Evolutionary conservation across 2,888 invertebrate genomes (phyloP).

Genomic region (Stegana nigrithorax): DNA sequence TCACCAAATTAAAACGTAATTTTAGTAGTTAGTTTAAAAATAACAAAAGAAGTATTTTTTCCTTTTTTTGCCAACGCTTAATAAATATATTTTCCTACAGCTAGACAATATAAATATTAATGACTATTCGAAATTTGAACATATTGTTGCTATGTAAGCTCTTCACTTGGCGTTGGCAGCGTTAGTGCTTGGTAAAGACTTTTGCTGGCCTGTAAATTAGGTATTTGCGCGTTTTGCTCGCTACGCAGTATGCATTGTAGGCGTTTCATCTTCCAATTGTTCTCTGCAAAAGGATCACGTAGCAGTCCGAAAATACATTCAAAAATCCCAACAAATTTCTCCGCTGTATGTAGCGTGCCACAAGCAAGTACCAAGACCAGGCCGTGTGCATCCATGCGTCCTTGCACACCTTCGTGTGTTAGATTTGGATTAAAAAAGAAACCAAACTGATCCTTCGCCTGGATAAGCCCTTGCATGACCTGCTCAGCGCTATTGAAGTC

Average conservation of each 20-base stretch:
- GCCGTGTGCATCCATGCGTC: slow-evolving; percentile 74
- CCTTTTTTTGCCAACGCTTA: too few species aligned
- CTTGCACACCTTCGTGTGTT: slow-evolving; percentile 71
- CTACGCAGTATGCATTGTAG: slow-evolving; percentile 70
- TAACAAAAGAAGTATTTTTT: too few species aligned
- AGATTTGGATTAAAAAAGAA: slow-evolving; percentile 75
- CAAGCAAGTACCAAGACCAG: slow-evolving; percentile 73
- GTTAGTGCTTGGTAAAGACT: slow-evolving; percentile 48
- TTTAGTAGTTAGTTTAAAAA: too few species aligned
- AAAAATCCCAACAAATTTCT: slow-evolving; percentile 73
- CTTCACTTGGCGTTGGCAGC: slow-evolving; percentile 51
- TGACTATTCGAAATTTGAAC: too few species aligned
- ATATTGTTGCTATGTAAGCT: slow-evolving; percentile 40
- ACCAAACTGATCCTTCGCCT: slow-evolving; percentile 67
- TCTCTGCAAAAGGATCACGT: slow-evolving; percentile 73
- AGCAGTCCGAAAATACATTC: slow-evolving; percentile 76
- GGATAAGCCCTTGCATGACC: slow-evolving; percentile 65
- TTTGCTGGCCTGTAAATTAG: slow-evolving; percentile 49
- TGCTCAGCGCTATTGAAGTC: slow-evolving; percentile 39
- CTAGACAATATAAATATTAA: not conserved
- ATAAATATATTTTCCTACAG: too few species aligned
- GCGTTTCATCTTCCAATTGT: slow-evolving; percentile 78
- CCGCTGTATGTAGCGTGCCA: slow-evolving; percentile 73
- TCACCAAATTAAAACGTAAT: too few species aligned
- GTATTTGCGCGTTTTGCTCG: slow-evolving; percentile 44